Conservation (phyloP, 2,113 vertebrate species). For the Vombatus ursinus region DNA sequence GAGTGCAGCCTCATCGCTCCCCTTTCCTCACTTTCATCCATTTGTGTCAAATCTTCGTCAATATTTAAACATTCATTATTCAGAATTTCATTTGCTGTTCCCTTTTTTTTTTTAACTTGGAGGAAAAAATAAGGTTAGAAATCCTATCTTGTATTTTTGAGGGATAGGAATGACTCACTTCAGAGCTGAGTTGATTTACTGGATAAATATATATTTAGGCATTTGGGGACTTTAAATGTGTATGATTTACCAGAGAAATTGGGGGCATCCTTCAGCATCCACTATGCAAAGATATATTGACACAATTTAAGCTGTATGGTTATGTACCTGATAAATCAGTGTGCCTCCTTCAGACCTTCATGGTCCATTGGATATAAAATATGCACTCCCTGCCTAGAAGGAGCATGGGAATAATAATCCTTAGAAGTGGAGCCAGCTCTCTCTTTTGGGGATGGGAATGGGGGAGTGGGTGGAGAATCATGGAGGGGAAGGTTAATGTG, state of each 20-base stretch:
- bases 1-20: not conserved
- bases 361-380: constrained; percentile 68
- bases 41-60: constrained; percentile 75
- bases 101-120: constrained; percentile 1
- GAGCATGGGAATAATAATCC: constrained; percentile 45
- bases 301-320: constrained; percentile 72
- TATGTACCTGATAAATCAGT: constrained; percentile 75
- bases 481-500: not conserved
- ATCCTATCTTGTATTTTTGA: constrained; percentile 61
- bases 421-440: not conserved
- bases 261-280: constrained; percentile 68
- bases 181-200: constrained; percentile 75
- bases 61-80: constrained; percentile 80
- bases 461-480: not conserved
- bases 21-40: constrained; percentile 37
- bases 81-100: constrained; percentile 70
- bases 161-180: constrained; percentile 72
- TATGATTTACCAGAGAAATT: constrained; percentile 77
- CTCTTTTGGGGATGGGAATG: not conserved
- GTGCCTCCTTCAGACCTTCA: constrained; percentile 69
- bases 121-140: constrained; percentile 69
- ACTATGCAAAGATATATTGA: constrained; percentile 77
- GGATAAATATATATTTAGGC: constrained; percentile 79
- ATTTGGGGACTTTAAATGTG: constrained; percentile 76
- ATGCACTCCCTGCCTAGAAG: constrained; percentile 14